Evolutionary conservation across 2,797 vertebrate species (phyloP).

Genomic region (Atherinosoma microstoma): DNA sequence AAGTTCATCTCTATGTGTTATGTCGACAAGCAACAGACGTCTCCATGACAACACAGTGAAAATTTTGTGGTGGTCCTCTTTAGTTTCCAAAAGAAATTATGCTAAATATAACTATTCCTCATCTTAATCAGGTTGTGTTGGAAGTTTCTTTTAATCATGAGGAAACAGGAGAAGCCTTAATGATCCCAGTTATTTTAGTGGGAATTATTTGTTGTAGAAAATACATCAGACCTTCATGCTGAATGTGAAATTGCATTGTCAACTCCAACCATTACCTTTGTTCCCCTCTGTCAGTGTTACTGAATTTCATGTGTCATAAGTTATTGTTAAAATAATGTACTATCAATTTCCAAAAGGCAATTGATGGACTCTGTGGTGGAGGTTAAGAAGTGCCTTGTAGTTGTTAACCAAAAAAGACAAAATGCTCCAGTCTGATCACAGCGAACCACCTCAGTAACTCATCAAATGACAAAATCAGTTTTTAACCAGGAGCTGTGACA

Average conservation of each 20-base stretch:
- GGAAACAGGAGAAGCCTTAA: slow-evolving; percentile 9
- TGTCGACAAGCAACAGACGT: neutral
- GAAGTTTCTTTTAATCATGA: neutral
- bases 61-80: slow-evolving; percentile 11
- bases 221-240: neutral
- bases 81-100: slow-evolving; percentile 18
- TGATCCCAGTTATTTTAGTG: neutral
- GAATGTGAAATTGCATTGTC: slow-evolving; percentile 49
- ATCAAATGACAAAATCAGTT: slow-evolving; percentile 1
- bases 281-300: neutral
- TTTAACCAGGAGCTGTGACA: neutral
- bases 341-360: neutral
- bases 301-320: neutral
- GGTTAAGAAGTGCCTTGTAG: slow-evolving; percentile 4
- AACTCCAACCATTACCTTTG: neutral
- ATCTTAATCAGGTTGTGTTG: neutral
- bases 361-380: neutral
- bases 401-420: slow-evolving; percentile 20
- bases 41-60: slow-evolving; percentile 21
- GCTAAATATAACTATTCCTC: neutral
- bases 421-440: slow-evolving; percentile 34
- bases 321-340: neutral
- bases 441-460: slow-evolving; percentile 13
- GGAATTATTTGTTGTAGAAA: slow-evolving; percentile 11
- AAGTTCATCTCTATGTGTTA: neutral